Evolutionary conservation across 2,888 invertebrate genomes (phyloP).

Genomic region (Zeuzera pyrina): DNA sequence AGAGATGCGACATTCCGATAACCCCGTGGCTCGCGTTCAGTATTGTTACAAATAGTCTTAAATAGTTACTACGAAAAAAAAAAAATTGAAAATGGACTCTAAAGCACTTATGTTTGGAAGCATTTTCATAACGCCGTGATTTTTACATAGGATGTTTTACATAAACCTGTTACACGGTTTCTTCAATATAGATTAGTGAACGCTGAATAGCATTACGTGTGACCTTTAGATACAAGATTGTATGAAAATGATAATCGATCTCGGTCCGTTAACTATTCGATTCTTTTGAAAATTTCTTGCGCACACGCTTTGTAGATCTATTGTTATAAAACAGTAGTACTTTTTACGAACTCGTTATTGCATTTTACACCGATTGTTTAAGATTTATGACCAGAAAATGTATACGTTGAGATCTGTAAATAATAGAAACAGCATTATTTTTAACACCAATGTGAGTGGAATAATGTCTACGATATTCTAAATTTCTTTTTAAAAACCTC

Average conservation of each 20-base stretch:
- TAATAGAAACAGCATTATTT: constrained; percentile 22
- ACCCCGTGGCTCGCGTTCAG: constrained; percentile 27
- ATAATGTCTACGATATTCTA: too few relatives aligned
- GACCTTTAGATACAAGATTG: constrained; percentile 63
- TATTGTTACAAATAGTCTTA: constrained; percentile 45
- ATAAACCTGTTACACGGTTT: constrained; percentile 38
- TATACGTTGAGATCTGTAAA: constrained; percentile 10
- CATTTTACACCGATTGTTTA: constrained; percentile 4
- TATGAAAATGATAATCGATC: constrained; percentile 68
- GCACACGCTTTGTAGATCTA: constrained; percentile 10
- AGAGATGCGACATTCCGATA: constrained; percentile 44
- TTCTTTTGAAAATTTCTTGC: constrained; percentile 44
- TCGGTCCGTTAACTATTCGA: constrained; percentile 45
- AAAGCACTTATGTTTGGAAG: too few relatives aligned
- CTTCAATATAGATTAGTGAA: constrained; percentile 46
- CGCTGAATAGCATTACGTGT: constrained; percentile 64
- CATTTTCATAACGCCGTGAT: too few relatives aligned
- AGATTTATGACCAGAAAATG: constrained; percentile 19
- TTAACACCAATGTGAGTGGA: constrained; percentile 19
- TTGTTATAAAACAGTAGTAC: constrained; percentile 15
- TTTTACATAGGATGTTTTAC: constrained; percentile 21
- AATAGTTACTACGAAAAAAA: constrained; percentile 33
- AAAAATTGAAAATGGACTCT: constrained; percentile 23
- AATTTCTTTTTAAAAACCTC: too few relatives aligned
- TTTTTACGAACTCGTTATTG: constrained; percentile 12